Conservation (phyloP, 2,797 vertebrate genomes). For the Gouania willdenowi region DNA sequence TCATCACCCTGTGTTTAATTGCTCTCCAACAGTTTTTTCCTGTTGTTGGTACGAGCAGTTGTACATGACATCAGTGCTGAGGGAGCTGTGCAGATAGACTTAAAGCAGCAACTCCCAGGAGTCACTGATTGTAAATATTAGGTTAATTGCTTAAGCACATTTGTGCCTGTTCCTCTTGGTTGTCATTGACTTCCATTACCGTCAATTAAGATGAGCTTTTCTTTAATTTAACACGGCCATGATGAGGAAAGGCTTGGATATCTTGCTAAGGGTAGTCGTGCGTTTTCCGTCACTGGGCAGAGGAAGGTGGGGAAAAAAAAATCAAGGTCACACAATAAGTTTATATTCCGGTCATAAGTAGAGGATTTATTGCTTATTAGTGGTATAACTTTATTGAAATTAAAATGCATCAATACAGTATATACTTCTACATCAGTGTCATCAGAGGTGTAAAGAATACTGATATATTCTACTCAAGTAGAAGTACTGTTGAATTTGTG, state of each 20-base stretch:
- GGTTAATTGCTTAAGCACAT: slow-evolving; percentile 67
- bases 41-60: slow-evolving; percentile 11
- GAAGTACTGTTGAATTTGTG: no score
- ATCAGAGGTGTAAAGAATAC: no score
- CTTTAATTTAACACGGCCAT: slow-evolving; percentile 43
- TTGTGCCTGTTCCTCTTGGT: slow-evolving; percentile 57
- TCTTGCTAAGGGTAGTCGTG: slow-evolving; percentile 16
- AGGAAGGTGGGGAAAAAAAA: background rate
- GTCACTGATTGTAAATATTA: slow-evolving; percentile 67
- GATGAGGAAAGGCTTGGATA: slow-evolving; percentile 14
- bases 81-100: slow-evolving; percentile 24
- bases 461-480: no score
- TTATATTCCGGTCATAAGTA: background rate
- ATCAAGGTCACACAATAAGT: slow-evolving; percentile 8
- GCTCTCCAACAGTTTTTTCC: slow-evolving; percentile 9
- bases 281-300: slow-evolving; percentile 18
- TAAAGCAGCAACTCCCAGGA: slow-evolving; percentile 42
- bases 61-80: slow-evolving; percentile 16
- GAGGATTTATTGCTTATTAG: background rate
- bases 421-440: background rate
- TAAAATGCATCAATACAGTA: background rate
- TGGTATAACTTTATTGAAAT: slow-evolving; percentile 1
- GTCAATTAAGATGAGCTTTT: slow-evolving; percentile 62
- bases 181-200: slow-evolving; percentile 62
- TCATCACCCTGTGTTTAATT: no score